Percentiles rank a stretch among this genome's conserved stretches.
These are phyloP conservation scores for Lithophane ornitopus DNA, from an alignment of 2,888 invertebrate species.

Conservation along the genomic window DNA sequence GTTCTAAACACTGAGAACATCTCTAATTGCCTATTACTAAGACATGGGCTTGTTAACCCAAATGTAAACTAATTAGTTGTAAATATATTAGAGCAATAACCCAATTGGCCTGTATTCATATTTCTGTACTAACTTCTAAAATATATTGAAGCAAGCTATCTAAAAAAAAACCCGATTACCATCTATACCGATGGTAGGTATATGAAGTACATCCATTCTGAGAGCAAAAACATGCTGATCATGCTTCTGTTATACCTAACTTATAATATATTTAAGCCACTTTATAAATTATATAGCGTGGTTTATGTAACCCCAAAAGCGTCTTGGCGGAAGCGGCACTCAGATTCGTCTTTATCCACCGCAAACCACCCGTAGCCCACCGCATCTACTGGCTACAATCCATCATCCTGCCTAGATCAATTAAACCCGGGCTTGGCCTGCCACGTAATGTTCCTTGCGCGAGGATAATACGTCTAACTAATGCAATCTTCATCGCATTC, in stretches of 20 bases:
- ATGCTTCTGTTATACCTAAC: neutral
- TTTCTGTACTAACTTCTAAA: neutral
- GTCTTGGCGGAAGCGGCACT: conserved; percentile 71
- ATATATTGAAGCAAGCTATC: neutral
- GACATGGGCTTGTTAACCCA: conserved; percentile 33
- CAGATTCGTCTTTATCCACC: conserved; percentile 77
- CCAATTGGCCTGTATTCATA: conserved; percentile 19
- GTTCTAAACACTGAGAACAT: conserved; percentile 31
- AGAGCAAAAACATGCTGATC: neutral
- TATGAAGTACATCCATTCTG: neutral
- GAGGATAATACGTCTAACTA: conserved; percentile 69
- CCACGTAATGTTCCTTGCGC: conserved; percentile 71
- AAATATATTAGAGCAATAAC: conserved; percentile 14
- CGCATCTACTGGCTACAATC: conserved; percentile 73
- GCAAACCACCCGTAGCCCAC: conserved; percentile 68
- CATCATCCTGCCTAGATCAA: conserved; percentile 83
- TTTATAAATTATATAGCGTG: conserved; percentile 12
- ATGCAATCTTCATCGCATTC: conserved; percentile 65
- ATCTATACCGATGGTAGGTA: neutral
- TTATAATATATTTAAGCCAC: conserved; percentile 7
- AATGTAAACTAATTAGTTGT: conserved; percentile 49
- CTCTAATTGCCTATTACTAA: conserved; percentile 49
- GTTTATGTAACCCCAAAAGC: conserved; percentile 64
- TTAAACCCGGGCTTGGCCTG: conserved; percentile 76
- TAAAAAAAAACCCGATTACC: neutral